A percentile compares a stretch with the other conserved stretches of the same genome.
These are phyloP conservation scores for Actinemys pallida DNA, from an alignment of 2,113 vertebrate genomes.

Conservation along the genomic window DNA sequence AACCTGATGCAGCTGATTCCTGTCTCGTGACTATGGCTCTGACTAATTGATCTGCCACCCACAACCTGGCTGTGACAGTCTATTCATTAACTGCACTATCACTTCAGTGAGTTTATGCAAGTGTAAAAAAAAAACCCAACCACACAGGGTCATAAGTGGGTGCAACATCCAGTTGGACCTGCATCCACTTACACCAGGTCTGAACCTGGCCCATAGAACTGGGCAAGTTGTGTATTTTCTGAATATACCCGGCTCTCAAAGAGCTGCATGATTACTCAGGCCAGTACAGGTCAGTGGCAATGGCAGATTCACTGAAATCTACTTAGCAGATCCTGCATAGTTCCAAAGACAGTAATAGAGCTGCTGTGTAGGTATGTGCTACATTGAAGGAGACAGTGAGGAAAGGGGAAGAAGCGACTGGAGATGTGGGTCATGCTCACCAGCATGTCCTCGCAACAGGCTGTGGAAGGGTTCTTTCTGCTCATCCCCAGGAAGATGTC, in stretches of 20 bases:
- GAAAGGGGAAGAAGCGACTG: not conserved
- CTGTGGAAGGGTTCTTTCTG: constrained; percentile 90
- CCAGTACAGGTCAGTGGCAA: not conserved
- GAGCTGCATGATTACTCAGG: not conserved
- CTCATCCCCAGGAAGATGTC: constrained; percentile 92
- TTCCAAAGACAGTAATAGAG: not conserved
- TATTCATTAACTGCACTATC: not conserved
- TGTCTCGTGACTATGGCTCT: not conserved
- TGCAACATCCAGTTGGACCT: not conserved
- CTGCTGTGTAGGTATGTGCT: not conserved
- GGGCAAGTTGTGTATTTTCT: not conserved
- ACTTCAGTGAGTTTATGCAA: not conserved
- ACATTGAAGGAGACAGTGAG: not conserved
- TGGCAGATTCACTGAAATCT: not conserved
- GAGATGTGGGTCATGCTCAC: constrained; percentile 77
- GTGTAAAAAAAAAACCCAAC: not conserved
- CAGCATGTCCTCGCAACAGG: constrained; percentile 93
- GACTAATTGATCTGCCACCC: not conserved
- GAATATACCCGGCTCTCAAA: not conserved
- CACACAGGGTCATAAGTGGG: not conserved
- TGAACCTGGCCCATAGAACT: not conserved
- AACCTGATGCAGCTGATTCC: not conserved
- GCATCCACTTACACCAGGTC: not conserved
- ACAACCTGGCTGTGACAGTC: not conserved
- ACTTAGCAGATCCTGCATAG: not conserved